Base-by-base conservation (phyloP, 1,140 invertebrate genomes). In the Dendrolimus kikuchii region DNA sequence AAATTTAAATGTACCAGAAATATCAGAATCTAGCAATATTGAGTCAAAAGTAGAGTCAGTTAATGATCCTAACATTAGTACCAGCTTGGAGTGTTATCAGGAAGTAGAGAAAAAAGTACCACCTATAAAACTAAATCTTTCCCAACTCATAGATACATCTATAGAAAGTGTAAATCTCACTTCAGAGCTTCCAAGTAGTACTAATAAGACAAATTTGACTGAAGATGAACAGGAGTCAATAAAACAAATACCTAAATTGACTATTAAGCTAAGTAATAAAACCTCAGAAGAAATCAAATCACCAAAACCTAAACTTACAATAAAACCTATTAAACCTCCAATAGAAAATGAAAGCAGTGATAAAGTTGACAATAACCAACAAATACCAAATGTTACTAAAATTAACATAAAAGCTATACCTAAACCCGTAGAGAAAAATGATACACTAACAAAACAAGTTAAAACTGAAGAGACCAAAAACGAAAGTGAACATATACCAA, bases 221-320 rank as follows among this genome's bases (percentile, higher is more conserved):
- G 36, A 57, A 51, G 60, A 59, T 37, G 55, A 62, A 45, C 46
- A 55, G 58, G 62, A 66, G 38, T 49, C 63, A 49, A 55, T 49
- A 46, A 84, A 83, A 75, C 75, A 81, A 50, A 74, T 86, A 46
- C 83, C 83, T 49, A 86, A 86, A 70, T 62, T 86, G 54, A 86
- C 81, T 40, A 84, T 86, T 38, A 86, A 84, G 69, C 59, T 86
- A 38, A 61, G 71, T 52, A 71, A 59, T 64, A 84, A 78, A 71
- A 68, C 67, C 59, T 39, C 62, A 57, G 79, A 86, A 23, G 82
- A 84, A 63, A 62, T 64, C 9, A 83, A 83, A 62, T 67, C 73
- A 42, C 71, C 78, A 53, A 57, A 81, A 51, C 83, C 83, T 42
- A 86, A 86, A 71, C 44, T 86, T 43, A 88, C 82, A 53, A 87